Percentiles rank a stretch among this genome's conserved stretches.
Evolutionary conservation across 2,888 invertebrate genomes (phyloP).

Genomic region (Ectropis crepuscularia): DNA sequence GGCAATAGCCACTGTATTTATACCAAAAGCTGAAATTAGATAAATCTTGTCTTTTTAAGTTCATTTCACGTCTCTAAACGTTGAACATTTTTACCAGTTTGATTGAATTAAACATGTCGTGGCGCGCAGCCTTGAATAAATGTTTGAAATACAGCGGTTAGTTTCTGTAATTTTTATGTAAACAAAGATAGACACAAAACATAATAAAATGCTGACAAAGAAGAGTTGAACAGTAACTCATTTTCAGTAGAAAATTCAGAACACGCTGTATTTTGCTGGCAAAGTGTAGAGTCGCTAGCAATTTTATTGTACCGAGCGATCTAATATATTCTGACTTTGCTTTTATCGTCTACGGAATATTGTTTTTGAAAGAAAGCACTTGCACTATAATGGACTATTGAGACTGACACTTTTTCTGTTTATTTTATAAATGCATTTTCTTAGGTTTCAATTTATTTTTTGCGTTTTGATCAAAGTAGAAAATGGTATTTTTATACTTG

Average conservation of each 20-base stretch:
- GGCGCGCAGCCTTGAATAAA: no score
- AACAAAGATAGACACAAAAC: constrained; percentile 3
- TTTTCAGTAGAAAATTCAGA: constrained; percentile 17
- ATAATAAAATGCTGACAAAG: constrained; percentile 9
- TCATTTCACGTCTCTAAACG: no score
- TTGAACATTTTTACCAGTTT: no score
- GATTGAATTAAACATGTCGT: no score
- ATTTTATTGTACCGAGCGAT: constrained; percentile 20
- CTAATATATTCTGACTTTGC: constrained; percentile 28
- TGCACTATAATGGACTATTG: constrained; percentile 12
- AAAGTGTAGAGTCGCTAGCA: constrained; percentile 23
- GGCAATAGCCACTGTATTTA: no score
- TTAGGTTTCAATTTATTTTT: no score
- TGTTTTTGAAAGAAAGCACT: constrained; percentile 23
- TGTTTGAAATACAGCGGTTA: no score
- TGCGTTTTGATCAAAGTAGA: no score
- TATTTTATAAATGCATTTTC: no score
- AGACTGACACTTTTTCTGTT: constrained; percentile 1
- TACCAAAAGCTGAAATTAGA: no score
- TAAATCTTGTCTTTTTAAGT: no score
- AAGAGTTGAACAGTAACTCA: constrained; percentile 14
- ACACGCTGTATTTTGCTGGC: constrained; percentile 21
- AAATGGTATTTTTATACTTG: no score
- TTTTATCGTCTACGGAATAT: constrained; percentile 28
- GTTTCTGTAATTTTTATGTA: background rate